phyloP scores from a whole-genome alignment of 1,140 invertebrate species.

The Matsumurasca onukii region DNA sequence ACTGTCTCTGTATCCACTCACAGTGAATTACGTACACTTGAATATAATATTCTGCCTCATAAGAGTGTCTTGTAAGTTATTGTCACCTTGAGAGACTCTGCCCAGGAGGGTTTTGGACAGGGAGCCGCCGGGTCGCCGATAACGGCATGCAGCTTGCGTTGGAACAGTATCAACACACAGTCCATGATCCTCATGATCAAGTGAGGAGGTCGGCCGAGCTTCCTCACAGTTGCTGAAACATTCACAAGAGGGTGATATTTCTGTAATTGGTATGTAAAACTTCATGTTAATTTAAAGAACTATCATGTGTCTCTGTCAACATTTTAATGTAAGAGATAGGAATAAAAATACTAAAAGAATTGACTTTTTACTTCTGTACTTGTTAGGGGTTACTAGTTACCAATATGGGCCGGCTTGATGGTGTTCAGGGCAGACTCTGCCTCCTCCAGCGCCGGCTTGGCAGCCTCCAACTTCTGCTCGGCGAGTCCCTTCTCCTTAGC shows the following conservation, averaged over 20 bases:
- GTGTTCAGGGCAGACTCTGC: conserved; percentile 95
- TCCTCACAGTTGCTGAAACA: conserved; percentile 81
- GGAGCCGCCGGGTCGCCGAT: conserved; percentile 76
- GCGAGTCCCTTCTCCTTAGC: conserved; percentile 89
- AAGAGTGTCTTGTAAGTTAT: too few species aligned
- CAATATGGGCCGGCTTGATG: conserved; percentile 94
- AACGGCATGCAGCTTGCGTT: conserved; percentile 79
- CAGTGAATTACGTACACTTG: too few species aligned
- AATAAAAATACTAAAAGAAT: too few species aligned
- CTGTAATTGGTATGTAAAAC: too few species aligned
- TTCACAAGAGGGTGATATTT: background rate
- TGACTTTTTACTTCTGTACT: too few species aligned
- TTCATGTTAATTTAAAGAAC: too few species aligned
- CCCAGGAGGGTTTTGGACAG: conserved; percentile 93
- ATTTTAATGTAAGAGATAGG: too few species aligned
- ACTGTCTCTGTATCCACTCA: too few species aligned
- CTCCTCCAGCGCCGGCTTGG: conserved; percentile 89
- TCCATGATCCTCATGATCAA: conserved; percentile 99
- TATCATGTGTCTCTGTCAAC: too few species aligned
- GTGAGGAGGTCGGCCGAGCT: conserved; percentile 91
- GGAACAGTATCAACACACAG: conserved; percentile 91
- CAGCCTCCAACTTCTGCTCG: conserved; percentile 87
- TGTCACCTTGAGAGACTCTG: conserved; percentile 86
- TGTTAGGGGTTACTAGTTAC: too few species aligned
- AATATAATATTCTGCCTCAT: too few species aligned